A percentile compares a stretch with the other conserved stretches of the same genome.
Evolutionary conservation across 2,888 invertebrate genomes (phyloP).

Genomic region (Arge pagana): DNA sequence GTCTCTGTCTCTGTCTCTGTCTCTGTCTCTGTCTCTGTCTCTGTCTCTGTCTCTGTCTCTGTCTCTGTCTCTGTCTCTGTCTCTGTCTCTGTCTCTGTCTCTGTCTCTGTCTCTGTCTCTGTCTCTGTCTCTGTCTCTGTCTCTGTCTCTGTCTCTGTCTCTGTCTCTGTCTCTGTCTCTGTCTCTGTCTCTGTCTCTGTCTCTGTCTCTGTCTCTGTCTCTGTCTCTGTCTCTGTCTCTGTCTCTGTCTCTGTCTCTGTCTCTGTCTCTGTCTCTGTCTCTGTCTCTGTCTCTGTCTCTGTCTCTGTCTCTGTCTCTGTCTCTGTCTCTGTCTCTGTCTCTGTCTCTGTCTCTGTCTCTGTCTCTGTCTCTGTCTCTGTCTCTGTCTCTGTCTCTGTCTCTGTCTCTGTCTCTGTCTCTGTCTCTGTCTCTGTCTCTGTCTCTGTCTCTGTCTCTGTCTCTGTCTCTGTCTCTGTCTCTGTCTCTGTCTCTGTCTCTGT

Average conservation of each 20-base stretch:
- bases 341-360: background rate
- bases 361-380: background rate
- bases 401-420: background rate
- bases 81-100: background rate
- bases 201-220: background rate
- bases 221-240: background rate
- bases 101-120: background rate
- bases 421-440: background rate
- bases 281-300: background rate
- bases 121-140: slow-evolving; percentile 6
- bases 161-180: background rate
- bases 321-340: too few relatives aligned
- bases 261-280: background rate
- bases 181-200: background rate
- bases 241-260: background rate
- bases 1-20: background rate
- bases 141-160: background rate
- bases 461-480: too few relatives aligned
- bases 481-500: background rate
- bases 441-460: background rate
- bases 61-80: background rate
- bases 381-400: background rate
- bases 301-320: background rate
- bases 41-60: background rate
- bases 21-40: background rate